Evolutionary conservation across 2,113 vertebrate genomes (phyloP).

Genomic region (Stegostoma tigrinum): DNA sequence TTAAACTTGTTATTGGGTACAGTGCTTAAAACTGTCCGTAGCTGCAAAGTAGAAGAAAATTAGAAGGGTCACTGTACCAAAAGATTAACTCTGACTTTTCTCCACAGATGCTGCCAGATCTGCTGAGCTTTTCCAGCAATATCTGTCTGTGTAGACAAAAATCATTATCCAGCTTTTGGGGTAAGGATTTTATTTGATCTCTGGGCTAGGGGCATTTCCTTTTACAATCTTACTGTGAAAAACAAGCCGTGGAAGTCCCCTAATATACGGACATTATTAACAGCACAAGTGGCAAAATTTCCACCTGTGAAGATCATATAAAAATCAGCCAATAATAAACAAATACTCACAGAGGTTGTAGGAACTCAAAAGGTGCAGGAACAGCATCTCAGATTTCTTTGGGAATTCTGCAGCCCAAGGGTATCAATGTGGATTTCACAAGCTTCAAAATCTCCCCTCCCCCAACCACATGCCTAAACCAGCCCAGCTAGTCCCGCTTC

Average conservation of each 20-base stretch:
- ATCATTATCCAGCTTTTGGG: neutral
- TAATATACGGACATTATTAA: neutral
- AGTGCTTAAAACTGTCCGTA: neutral
- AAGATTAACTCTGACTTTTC: too few relatives aligned
- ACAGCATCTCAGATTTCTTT: too few relatives aligned
- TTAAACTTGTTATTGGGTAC: neutral
- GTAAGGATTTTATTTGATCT: neutral
- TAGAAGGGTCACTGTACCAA: too few relatives aligned
- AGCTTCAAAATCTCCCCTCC: too few relatives aligned
- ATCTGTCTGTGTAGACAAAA: neutral
- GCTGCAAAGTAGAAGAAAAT: neutral
- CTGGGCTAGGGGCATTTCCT: neutral
- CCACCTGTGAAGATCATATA: neutral
- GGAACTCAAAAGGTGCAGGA: too few relatives aligned
- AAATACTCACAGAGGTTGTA: too few relatives aligned
- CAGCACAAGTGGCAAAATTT: neutral
- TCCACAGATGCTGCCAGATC: too few relatives aligned
- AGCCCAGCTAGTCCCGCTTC: too few relatives aligned
- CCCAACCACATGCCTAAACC: too few relatives aligned
- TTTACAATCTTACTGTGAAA: neutral
- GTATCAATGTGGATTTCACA: too few relatives aligned
- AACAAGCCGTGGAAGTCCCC: neutral
- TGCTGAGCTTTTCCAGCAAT: too few relatives aligned
- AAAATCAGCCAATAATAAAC: neutral
- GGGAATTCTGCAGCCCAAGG: too few relatives aligned